Evolutionary conservation across 2,888 invertebrate genomes (phyloP).

Genomic region (Dexiosoma caninum): DNA sequence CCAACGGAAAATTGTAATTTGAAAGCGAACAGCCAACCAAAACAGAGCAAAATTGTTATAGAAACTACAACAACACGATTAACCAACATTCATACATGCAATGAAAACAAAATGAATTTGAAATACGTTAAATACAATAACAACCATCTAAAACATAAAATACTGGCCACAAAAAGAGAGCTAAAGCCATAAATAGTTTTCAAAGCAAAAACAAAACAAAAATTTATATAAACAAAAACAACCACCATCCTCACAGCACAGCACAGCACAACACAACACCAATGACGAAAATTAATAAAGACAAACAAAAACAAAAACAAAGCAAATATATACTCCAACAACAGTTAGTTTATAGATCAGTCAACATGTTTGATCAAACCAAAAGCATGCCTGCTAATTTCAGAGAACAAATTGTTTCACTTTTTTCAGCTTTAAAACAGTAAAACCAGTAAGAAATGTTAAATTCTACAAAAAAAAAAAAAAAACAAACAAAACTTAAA

Average conservation of each 20-base stretch:
- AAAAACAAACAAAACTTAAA: too few species aligned
- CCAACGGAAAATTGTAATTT: conserved; percentile 59
- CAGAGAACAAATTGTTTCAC: not conserved
- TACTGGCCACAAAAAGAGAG: conserved; percentile 8
- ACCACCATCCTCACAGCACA: conserved; percentile 39
- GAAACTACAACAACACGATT: conserved; percentile 39
- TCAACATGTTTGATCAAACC: conserved; percentile 38
- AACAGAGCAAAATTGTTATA: conserved; percentile 61
- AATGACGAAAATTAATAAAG: not conserved
- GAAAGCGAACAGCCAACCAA: conserved; percentile 62
- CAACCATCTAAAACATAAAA: not conserved
- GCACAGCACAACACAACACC: not conserved
- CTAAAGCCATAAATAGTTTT: not conserved
- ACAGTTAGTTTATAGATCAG: conserved; percentile 56
- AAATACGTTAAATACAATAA: conserved; percentile 42
- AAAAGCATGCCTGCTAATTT: not conserved
- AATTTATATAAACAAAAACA: conserved; percentile 50
- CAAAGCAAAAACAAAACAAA: conserved; percentile 5
- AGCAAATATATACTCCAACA: conserved; percentile 54
- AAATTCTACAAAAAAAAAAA: too few species aligned
- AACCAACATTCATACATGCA: conserved; percentile 14
- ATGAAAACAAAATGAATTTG: conserved; percentile 56
- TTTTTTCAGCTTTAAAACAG: too few species aligned
- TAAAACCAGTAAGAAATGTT: not conserved
- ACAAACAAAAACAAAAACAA: not conserved